Base-by-base conservation (phyloP, 2,797 vertebrate genomes). In the Gypaetus barbatus region DNA sequence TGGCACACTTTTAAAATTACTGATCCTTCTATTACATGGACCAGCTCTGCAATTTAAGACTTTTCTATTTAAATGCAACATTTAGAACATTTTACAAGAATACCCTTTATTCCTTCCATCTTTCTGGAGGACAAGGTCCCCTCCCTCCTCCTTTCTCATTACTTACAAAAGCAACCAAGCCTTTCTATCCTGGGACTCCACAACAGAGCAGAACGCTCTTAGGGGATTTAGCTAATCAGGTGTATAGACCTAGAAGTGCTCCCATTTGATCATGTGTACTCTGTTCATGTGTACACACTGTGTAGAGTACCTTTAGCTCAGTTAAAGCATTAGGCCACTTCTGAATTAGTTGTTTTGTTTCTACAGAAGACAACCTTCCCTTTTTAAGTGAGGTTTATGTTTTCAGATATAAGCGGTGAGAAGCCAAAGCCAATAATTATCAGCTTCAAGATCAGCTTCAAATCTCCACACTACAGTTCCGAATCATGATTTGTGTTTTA, bases 1-100 rank as follows among this genome's bases (percentile, higher is more conserved):
- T 96, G 92, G 87, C 83, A 91, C 87, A 95, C 89, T 93, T 83
- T 94, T 94, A 87, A 94, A 96, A 97, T 97, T 94, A 96, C 94
- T 19, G 80, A 96, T 94, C 79, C 82, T 74, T 92, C 91, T 87
- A 96, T 96, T 93, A 95, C 91, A 33, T 10, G 63, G 91, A 84
- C 80, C 85, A 82, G 87, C 91, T 90, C 74, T 0, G 24, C 93
- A 96, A 93, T 96, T 93, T 88, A 76, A 92, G 90, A 90, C 70
- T 95, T 96, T 83, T 87, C 75, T 93, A 91, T 96, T 97, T 93
- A 96, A 97, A 97, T 84, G 96, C 73, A 96, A 93, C 91, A 76
- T 96, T 94, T 93, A 76, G 69, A 95, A 91, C 89, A 95, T 88
- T 95, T 96, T 95, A 54, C 85, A 86, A 90, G 87, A 95, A 85